phyloP scores from a whole-genome alignment of 2,888 invertebrate species.

The Rhagium mordax region DNA sequence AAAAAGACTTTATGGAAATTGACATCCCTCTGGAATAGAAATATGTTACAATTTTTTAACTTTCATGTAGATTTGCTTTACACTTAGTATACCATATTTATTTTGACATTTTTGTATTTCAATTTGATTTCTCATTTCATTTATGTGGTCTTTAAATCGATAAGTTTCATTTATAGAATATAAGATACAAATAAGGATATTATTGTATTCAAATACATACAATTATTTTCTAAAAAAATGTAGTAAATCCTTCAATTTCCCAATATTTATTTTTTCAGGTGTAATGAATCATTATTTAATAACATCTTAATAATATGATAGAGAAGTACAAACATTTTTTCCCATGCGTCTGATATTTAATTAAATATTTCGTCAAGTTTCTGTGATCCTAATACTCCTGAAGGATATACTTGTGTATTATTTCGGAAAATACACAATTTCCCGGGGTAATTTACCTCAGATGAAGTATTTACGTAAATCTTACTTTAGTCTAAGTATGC shows the following conservation, averaged over 20 bases:
- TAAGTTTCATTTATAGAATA: conserved; percentile 5
- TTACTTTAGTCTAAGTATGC: too few species aligned
- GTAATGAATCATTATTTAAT: neutral
- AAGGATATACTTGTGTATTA: too few species aligned
- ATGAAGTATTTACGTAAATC: too few species aligned
- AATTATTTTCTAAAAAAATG: conserved; percentile 13
- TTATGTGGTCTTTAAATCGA: neutral
- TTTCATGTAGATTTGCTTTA: conserved; percentile 17
- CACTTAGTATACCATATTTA: conserved; percentile 23
- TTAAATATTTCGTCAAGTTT: too few species aligned
- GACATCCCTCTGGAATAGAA: conserved; percentile 29
- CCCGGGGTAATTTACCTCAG: too few species aligned
- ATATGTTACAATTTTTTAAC: neutral
- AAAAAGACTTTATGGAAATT: conserved; percentile 33
- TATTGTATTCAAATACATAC: conserved; percentile 15
- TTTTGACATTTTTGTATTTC: conserved; percentile 22
- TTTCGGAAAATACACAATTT: too few species aligned
- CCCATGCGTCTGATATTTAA: too few species aligned
- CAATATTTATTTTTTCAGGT: conserved; percentile 1
- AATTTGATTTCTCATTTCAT: conserved; percentile 3
- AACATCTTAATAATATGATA: neutral
- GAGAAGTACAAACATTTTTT: too few species aligned
- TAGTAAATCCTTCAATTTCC: neutral
- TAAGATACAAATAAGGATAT: conserved; percentile 17
- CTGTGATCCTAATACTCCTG: too few species aligned